These are phyloP conservation scores for Hestina assimilis DNA, from an alignment of 1,140 invertebrate genomes.

Conservation along the genomic window DNA sequence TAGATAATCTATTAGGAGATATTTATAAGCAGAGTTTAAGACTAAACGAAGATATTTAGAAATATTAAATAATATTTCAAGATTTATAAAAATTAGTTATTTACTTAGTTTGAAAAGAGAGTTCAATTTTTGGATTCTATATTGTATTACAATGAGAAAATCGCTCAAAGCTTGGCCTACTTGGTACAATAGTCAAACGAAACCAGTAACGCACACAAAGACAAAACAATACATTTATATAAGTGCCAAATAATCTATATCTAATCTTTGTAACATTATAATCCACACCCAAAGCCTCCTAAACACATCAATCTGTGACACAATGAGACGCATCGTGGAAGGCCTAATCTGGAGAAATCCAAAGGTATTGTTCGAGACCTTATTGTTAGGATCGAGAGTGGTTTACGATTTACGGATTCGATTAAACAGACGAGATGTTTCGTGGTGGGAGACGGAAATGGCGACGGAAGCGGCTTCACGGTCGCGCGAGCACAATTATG, in stretches of 20 bases:
- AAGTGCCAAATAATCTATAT: too few species aligned
- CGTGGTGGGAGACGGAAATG: constrained; percentile 62
- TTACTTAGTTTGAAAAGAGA: too few species aligned
- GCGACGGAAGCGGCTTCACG: constrained; percentile 66
- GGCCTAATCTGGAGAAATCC: constrained; percentile 14
- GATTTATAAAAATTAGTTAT: too few species aligned
- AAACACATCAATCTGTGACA: constrained; percentile 3
- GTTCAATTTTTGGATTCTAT: too few species aligned
- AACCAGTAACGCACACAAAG: too few species aligned
- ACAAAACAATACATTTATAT: not conserved
- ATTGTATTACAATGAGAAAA: too few species aligned
- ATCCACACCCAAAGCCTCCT: not conserved
- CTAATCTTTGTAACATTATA: not conserved
- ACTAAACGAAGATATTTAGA: too few species aligned
- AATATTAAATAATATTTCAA: too few species aligned
- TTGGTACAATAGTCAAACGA: too few species aligned
- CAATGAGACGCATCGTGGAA: constrained; percentile 1
- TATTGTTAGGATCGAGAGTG: constrained; percentile 19
- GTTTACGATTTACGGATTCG: constrained; percentile 20
- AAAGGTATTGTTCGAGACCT: constrained; percentile 13
- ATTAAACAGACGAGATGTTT: constrained; percentile 29
- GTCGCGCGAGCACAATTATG: constrained; percentile 55
- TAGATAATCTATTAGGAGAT: too few species aligned
- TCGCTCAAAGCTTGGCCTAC: too few species aligned
- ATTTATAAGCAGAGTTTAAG: too few species aligned